Evolutionary conservation across 64 coral and sea anemone genomes (phyloP), one percentile per base, ranked within the genome.

Genomic region (Montipora cactus): DNA sequence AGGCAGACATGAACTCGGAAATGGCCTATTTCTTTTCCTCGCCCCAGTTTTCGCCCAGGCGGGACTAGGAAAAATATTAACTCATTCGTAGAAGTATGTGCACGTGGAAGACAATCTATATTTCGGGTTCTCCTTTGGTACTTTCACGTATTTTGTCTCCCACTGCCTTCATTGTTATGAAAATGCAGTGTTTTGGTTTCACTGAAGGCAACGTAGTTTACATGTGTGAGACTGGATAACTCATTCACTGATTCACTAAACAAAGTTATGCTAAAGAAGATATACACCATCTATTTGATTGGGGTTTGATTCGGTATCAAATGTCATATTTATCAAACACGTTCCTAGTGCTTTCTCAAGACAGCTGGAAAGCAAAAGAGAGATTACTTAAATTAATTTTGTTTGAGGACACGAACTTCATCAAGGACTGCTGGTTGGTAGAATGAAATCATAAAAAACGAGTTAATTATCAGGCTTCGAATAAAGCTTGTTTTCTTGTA

Each of bases 341-440:
- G 20, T 20, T 13, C 45, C 3, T 86, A 19, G 10, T 86, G 15
- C 20, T 16, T 8, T 86, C 46, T 47, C 44, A 86, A 72, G 18
- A 44, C 47, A 50, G 10, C 48, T 37, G 18, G 15, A 50, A 78
- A 49, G 7, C 9, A 67, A 10, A 22, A 70, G 3, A 20, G 49
- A 85, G 47, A n/a, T 47, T 7, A 19, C 15, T 85, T 20, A 19
- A 50, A 85, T 4, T 70, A 8, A 71, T 85, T 70, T 50, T 70
- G 62, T 70, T 71, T n/a, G 44, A 21, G 19, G 46, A 20, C 2
- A 49, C 50, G 62, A 6, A 22, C 8, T 73, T 82, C 2, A 71
- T 12, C 47, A 70, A 72, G 49, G 82, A 50, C 66, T 86, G 58
- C 82, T 86, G 46, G 47, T 15, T 21, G 47, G 66, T 64, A 72